Percentiles rank a stretch among this genome's conserved stretches.
Evolutionary conservation across 2,888 invertebrate species (phyloP).

Genomic region (Ellobium chinense): DNA sequence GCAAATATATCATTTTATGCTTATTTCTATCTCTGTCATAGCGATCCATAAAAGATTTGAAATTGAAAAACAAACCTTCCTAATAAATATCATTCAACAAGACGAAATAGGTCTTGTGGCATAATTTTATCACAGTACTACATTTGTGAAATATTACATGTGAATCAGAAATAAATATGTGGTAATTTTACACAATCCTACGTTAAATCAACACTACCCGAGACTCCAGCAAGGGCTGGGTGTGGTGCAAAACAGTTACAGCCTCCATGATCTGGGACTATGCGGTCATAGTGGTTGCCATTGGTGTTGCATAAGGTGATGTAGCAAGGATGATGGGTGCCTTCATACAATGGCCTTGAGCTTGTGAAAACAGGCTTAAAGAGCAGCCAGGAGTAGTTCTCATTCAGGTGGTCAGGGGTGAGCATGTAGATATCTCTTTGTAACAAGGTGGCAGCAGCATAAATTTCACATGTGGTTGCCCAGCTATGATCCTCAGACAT

Average conservation of each 20-base stretch:
- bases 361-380: slow-evolving; percentile 60
- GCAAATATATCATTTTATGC: too few species aligned
- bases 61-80: too few species aligned
- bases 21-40: too few species aligned
- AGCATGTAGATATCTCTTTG: slow-evolving; percentile 67
- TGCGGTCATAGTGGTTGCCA: slow-evolving; percentile 72
- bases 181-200: neutral
- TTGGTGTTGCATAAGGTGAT: slow-evolving; percentile 71
- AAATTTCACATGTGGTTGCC: slow-evolving; percentile 71
- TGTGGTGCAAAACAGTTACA: slow-evolving; percentile 66
- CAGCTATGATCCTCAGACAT: slow-evolving; percentile 64
- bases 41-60: too few species aligned
- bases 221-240: slow-evolving; percentile 61
- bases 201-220: slow-evolving; percentile 62
- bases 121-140: neutral
- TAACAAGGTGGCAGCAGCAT: slow-evolving; percentile 67
- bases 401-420: slow-evolving; percentile 61
- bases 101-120: neutral
- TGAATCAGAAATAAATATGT: neutral
- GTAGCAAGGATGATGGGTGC: slow-evolving; percentile 54
- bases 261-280: slow-evolving; percentile 54
- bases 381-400: slow-evolving; percentile 65
- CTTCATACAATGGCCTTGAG: too few species aligned
- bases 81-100: too few species aligned
- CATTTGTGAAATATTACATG: neutral